These are phyloP conservation scores for Paramormyrops hopkinsi DNA, from an alignment of 2,797 vertebrate species.

Conservation along the genomic window DNA sequence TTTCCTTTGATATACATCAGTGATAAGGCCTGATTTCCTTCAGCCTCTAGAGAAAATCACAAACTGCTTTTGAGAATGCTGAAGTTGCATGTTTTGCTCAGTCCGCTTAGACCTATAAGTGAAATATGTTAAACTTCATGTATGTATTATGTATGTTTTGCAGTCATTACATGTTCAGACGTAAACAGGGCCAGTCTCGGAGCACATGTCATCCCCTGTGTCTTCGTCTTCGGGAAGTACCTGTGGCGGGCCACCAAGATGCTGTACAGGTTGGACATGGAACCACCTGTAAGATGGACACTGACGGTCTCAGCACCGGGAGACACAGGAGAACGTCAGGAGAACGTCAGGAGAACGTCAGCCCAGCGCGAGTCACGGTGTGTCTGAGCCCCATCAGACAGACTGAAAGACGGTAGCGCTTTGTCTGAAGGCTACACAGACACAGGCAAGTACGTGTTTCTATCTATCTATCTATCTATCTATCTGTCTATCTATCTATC, in stretches of 20 bases:
- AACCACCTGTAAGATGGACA: slow-evolving; percentile 48
- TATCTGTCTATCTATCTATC: neutral
- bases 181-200: slow-evolving; percentile 59
- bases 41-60: neutral
- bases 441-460: neutral
- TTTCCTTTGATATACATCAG: neutral
- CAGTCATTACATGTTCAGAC: slow-evolving; percentile 57
- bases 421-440: neutral
- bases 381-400: neutral
- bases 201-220: slow-evolving; percentile 52
- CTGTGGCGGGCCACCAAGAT: slow-evolving; percentile 58
- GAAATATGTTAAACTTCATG: slow-evolving; percentile 22
- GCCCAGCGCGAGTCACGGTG: neutral
- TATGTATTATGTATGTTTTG: slow-evolving; percentile 16
- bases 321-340: neutral
- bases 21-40: neutral
- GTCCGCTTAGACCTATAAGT: neutral
- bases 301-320: neutral
- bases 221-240: slow-evolving; percentile 63
- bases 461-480: too few relatives aligned
- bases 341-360: neutral
- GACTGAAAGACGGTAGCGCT: neutral
- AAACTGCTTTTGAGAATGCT: neutral
- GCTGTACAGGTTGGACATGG: slow-evolving; percentile 65
- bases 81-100: neutral